Base-by-base conservation (phyloP, 2,113 vertebrate species). In the Hirundichthys speculiger region DNA sequence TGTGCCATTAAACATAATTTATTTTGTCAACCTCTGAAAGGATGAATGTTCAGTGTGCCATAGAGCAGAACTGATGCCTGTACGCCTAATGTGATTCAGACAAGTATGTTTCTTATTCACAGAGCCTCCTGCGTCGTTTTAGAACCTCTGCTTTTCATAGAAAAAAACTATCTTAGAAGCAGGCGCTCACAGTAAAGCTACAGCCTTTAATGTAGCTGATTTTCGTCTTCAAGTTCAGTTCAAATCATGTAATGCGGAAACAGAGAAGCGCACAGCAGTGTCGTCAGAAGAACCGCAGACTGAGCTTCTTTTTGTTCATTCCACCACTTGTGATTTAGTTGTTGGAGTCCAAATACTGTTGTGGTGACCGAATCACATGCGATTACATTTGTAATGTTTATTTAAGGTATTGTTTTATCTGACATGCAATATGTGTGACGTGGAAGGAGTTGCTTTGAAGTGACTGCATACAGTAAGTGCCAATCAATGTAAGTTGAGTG, bases 31-130 rank as follows among this genome's bases (percentile, higher is more conserved):
- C 18, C 10, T 63, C 25, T 34, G 27, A 51, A 73, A 47, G 48
- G 22, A 14, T 74, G 71, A 86, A 77, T 86, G 79, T 86, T 76
- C 30, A 50, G n/a, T 68, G 77, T 82, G 80, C 73, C 84, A 83
- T 55, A 66, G 25, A 74, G 71, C 67, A 60, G 56, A 52, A 53
- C 57, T 52, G 41, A 65, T n/a, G 3, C 39, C 69, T 58, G 53
- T 38, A n/a, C n/a, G n/a, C n/a, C n/a, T n/a, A 73, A 13, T 24
- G 22, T 9, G 52, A 60, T 50, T 74, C n/a, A 45, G 25, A 43
- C 51, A 46, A 53, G 46, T 43, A 13, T 27, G 25, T 27, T 62
- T 49, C 12, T 25, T 40, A 18, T 69, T 60, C 19, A 10, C 13
- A 12, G 50, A 65, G 53, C 60, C 53, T 75, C 43, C 27, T 53